Evolutionary conservation across 1,140 invertebrate species (phyloP), one percentile per base, ranked within the genome.

Genomic region (Drosophila bocki): DNA sequence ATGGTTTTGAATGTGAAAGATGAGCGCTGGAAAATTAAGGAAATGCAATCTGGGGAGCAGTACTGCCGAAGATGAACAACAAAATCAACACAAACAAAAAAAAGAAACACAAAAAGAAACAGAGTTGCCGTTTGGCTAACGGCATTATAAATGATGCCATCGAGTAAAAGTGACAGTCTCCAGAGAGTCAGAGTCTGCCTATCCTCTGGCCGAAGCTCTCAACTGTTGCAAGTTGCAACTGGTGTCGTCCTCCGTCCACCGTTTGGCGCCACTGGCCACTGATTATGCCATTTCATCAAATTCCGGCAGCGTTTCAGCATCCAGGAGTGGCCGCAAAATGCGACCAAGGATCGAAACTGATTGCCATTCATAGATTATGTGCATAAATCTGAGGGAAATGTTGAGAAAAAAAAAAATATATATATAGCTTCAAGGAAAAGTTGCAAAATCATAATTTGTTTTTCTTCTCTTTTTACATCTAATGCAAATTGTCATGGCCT

Each of bases 81-180:
- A 87, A 88, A 88, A 78, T 84, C 80, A 88, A 88, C 80, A 87
- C 59, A 53, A 56, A 42, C 33, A 37, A 15, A 35, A 53, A 53
- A 8, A 77, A 82, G n/a, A 42, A 44, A 22, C 26, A 29, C 26
- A 29, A 45, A 87, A 74, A 67, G 64, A 77, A 88, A 81, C 87
- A 63, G 45, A 53, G 50, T 54, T 80, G 64, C 53, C 72, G 77
- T 84, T 87, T 87, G 81, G 77, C 85, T 78, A 75, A 88, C 84
- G 81, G 84, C 84, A 80, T 78, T 88, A 88, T 87, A 87, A 88
- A 87, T 84, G 84, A 88, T 83, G 80, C 77, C 77, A 69, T 74
- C 50, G 74, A 62, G 80, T 58, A 88, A 88, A 86, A 88, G 84
- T 88, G 83, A 87, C 84, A 80, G 83, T 88, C 71, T 61, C 57